phyloP scores from a whole-genome alignment of 2,113 vertebrate genomes.

The Eulemur macaco region DNA sequence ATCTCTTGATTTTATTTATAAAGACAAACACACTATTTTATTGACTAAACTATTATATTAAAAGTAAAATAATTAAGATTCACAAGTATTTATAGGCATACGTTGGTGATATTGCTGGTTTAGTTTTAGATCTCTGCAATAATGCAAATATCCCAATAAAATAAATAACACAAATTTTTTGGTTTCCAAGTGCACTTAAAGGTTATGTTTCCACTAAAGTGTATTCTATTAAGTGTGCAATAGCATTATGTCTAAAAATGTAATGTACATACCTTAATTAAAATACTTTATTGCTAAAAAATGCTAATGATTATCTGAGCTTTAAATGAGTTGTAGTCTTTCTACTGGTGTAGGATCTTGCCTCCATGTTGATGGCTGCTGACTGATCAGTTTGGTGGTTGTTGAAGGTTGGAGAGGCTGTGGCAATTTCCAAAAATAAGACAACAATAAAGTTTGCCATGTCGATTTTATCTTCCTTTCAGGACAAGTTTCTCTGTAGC shows the following conservation, averaged over 20 bases:
- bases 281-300: background rate
- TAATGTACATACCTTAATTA: background rate
- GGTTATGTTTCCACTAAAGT: background rate
- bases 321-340: background rate
- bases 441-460: background rate
- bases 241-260: background rate
- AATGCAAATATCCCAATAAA: background rate
- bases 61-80: background rate
- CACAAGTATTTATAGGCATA: background rate
- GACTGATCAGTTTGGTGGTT: background rate
- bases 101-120: background rate
- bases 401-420: background rate
- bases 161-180: background rate
- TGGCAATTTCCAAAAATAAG: background rate
- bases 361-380: background rate
- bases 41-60: background rate
- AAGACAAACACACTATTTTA: background rate
- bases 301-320: background rate
- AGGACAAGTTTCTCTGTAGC: background rate
- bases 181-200: background rate
- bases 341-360: background rate
- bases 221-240: background rate
- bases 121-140: background rate
- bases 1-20: background rate
- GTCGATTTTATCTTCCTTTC: background rate